These are phyloP conservation scores for Myrmecobius fasciatus DNA, from an alignment of 2,113 vertebrate genomes.

Conservation along the genomic window DNA sequence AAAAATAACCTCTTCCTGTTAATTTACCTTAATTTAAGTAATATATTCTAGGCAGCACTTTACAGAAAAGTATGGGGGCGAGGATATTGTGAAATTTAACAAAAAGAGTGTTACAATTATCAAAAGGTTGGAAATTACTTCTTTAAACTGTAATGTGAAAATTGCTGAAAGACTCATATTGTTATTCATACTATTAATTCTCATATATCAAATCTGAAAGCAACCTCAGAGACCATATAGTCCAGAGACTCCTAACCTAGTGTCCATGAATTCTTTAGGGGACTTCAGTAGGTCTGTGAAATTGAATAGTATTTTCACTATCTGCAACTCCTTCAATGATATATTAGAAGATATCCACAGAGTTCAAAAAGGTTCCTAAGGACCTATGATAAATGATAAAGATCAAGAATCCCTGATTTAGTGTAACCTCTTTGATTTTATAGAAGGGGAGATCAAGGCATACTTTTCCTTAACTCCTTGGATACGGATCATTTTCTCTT, in stretches of 20 bases:
- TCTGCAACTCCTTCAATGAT: background rate
- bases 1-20: background rate
- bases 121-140: background rate
- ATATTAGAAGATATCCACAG: background rate
- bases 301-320: background rate
- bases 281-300: background rate
- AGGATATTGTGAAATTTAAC: conserved; percentile 4
- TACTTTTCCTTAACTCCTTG: background rate
- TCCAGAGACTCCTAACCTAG: background rate
- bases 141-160: background rate
- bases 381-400: background rate
- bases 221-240: background rate
- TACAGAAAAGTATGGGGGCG: background rate
- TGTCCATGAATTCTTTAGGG: background rate
- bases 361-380: background rate
- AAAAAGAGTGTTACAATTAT: background rate
- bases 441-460: too few species aligned
- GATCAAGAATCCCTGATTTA: background rate
- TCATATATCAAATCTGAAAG: background rate
- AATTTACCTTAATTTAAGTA: conserved; percentile 19
- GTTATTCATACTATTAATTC: background rate
- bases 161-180: background rate
- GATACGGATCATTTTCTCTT: background rate
- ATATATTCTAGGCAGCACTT: conserved; percentile 2
- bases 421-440: background rate